These are phyloP conservation scores for Pristionchus japonicus DNA, from an alignment of 2,888 invertebrate genomes.

Conservation along the genomic window DNA sequence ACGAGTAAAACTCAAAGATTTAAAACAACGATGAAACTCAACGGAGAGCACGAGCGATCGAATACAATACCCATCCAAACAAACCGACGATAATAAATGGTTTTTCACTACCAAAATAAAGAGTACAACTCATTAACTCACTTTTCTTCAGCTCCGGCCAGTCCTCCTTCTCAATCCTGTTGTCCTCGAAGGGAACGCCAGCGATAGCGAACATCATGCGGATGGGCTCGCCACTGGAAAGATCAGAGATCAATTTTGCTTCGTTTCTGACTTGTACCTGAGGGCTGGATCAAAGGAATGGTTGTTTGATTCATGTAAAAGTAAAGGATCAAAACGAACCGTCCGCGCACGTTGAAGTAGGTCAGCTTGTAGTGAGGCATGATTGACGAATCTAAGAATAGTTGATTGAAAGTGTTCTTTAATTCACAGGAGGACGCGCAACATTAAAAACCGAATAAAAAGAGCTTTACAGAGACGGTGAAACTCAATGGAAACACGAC, in stretches of 20 bases:
- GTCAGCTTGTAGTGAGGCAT: constrained; percentile 18
- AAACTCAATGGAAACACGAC: not conserved
- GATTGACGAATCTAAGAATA: not conserved
- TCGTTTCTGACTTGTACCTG: not conserved
- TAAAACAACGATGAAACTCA: too few relatives aligned
- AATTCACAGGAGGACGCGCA: too few relatives aligned
- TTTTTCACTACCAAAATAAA: too few relatives aligned
- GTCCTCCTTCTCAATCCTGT: not conserved
- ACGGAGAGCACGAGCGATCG: too few relatives aligned
- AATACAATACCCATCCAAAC: too few relatives aligned
- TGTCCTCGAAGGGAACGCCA: not conserved
- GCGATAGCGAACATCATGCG: constrained; percentile 14
- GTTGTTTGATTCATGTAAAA: not conserved
- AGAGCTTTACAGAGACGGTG: not conserved
- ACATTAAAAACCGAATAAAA: not conserved
- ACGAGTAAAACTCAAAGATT: too few relatives aligned
- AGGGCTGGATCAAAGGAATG: not conserved
- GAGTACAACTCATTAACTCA: not conserved
- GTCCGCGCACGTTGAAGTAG: not conserved
- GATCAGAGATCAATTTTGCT: too few relatives aligned
- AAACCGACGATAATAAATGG: too few relatives aligned
- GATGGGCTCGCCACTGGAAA: not conserved
- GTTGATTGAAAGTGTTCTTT: too few relatives aligned
- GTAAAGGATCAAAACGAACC: not conserved
- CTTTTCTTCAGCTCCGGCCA: not conserved